Evolutionary conservation across 2,888 invertebrate genomes (phyloP), one percentile per base, ranked within the genome.

Genomic region (Drosophila recens): DNA sequence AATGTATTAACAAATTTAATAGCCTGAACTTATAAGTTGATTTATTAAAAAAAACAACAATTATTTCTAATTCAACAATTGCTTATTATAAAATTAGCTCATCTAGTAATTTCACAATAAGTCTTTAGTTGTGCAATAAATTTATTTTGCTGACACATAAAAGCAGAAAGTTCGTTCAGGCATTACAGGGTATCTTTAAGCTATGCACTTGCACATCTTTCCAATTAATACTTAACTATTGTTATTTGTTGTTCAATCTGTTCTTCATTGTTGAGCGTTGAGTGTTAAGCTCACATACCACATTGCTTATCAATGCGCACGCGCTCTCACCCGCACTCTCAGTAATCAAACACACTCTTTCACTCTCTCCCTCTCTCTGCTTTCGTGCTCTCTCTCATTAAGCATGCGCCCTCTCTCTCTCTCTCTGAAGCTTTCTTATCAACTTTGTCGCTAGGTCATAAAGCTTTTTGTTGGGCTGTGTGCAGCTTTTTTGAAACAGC

Each of bases 381-480:
- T 23, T 13, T 27, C 46, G 27, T 43, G 54, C 23, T 34, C 45
- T 53, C 56, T 52, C 59, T 66, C 52, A 64, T 62, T 43, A 69
- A 54, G 68, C 80, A 75, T 80, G 84, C 87, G 84, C 69, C 61
- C 17, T 51, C 36, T 36, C 33, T 33, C 30, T 30, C 27, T 27
- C 27, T 23, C 23, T 23, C 4, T 23, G 15, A 43, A 52, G 79
- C 83, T 84, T 83, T 81, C 84, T 86, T 84, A 84, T 84, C 83
- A 87, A 54, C 43, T 40, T 38, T 36, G 6, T 38, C 20, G 46
- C 17, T 36, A 36, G 57, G 36, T 15, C 27, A 52, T 9, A 36
- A 33, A 62, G 70, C 67, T 57, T 59, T 34, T 36, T 30, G 23
- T 20, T 40, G 48, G 63, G 66, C 49, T 63, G 59, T 40, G 53